These are phyloP conservation scores for Nasonia oneida DNA, from an alignment of 2,888 invertebrate genomes.

Conservation along the genomic window DNA sequence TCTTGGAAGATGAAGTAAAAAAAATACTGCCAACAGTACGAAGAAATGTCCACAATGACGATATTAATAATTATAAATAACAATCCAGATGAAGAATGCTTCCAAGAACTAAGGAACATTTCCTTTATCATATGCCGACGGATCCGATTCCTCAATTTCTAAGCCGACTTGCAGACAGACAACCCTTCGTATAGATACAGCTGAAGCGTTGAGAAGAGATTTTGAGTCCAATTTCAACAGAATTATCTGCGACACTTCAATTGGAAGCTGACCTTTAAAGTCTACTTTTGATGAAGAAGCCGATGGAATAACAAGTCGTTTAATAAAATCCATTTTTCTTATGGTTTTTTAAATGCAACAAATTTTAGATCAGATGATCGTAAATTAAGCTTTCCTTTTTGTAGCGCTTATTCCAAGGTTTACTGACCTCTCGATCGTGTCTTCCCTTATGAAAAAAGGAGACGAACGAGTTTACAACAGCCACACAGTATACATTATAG, in stretches of 20 bases:
- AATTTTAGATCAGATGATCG: too few relatives aligned
- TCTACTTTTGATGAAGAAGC: background rate
- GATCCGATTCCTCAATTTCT: background rate
- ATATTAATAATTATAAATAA: too few relatives aligned
- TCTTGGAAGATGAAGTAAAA: too few relatives aligned
- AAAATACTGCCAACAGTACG: too few relatives aligned
- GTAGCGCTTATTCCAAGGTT: background rate
- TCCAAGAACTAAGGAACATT: background rate
- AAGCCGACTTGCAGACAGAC: background rate
- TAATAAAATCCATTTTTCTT: background rate
- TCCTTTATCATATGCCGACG: background rate
- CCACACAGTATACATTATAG: background rate
- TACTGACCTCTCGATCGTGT: conserved; percentile 28
- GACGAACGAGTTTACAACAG: background rate
- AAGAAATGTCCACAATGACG: too few relatives aligned
- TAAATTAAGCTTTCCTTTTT: too few relatives aligned
- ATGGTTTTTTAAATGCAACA: too few relatives aligned
- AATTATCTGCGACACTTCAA: background rate
- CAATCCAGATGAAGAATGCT: background rate
- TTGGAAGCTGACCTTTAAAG: background rate
- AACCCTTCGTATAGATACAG: background rate
- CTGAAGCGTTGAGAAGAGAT: background rate
- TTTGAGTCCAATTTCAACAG: background rate
- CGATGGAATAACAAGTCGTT: background rate
- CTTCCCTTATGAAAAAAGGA: background rate